A percentile compares a stretch with the other conserved stretches of the same genome.
Evolutionary conservation across 1,140 invertebrate genomes (phyloP).

Genomic region (Aphelenchoides fujianensis): DNA sequence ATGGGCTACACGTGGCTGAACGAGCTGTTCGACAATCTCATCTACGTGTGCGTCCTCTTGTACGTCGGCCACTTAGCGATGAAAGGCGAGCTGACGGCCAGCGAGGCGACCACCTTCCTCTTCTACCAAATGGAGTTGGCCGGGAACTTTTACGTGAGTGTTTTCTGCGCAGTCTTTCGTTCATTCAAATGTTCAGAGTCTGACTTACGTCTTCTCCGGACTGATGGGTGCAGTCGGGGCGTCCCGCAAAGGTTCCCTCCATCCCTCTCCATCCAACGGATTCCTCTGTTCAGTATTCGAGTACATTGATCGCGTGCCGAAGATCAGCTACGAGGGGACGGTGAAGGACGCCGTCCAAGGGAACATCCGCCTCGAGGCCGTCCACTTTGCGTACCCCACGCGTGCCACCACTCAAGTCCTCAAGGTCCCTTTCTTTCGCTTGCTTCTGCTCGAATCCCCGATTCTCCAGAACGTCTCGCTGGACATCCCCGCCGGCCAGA

Average conservation of each 20-base stretch:
- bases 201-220: constrained; percentile 63
- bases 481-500: not conserved
- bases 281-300: too few relatives aligned
- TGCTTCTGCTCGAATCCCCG: constrained; percentile 38
- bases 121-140: constrained; percentile 61
- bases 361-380: constrained; percentile 63
- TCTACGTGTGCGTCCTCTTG: constrained; percentile 54
- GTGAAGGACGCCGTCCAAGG: constrained; percentile 38
- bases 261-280: too few relatives aligned
- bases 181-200: too few relatives aligned
- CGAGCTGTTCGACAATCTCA: constrained; percentile 51
- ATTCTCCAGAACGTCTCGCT: not conserved
- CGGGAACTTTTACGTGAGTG: constrained; percentile 42
- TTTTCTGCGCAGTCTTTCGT: too few relatives aligned
- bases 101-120: constrained; percentile 53
- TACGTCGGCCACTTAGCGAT: constrained; percentile 60
- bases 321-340: constrained; percentile 51
- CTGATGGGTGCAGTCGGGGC: constrained; percentile 64
- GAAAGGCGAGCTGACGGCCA: constrained; percentile 36
- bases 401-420: constrained; percentile 68
- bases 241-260: constrained; percentile 63
- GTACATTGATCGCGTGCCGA: constrained; percentile 63
- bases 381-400: constrained; percentile 65
- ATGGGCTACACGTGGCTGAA: constrained; percentile 41
- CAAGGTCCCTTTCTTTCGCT: constrained; percentile 64